Evolutionary conservation across 2,888 invertebrate species (phyloP), one percentile per base, ranked within the genome.

Genomic region (Pheosia tremula): DNA sequence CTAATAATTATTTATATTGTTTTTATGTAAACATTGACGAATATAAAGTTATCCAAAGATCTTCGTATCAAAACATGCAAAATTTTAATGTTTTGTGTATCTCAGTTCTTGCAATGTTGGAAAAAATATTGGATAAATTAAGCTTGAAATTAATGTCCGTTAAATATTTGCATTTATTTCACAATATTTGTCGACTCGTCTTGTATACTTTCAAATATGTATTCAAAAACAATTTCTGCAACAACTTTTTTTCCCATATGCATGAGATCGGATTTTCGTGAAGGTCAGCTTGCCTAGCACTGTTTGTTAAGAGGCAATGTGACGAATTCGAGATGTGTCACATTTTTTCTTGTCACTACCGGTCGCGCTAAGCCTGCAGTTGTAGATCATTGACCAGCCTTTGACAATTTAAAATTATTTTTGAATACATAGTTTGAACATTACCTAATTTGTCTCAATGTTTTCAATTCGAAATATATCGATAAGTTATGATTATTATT

Each of bases 41-140:
- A 66, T 59, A 66, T 67, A 73, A 66, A 71, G 63, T 74, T 74
- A 71, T 80, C 80, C 80, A 78, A 80, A 81, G 80, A 80, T 78
- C 67, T 72, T 67, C 75, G 67, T 72, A 70, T 77, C 71, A 69
- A 78, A 60, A 64, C 67, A 61, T 73, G 8, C 8, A 50, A 50
- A 24, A 50, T 50, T 24, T 24, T 9, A 24, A 50, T 24, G 9
- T 24, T 50, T 13, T 24, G 24, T 50, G 24, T 50, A 24, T 49
- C 13, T 49, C 49, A 49, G 49, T 49, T 49, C 49, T 49, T 50
- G 24, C 6, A n/a, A 47, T 47, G 5, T 41, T 5, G n/a, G n/a
- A n/a, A n/a, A 47, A 11, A 45, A 13, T 50, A 6, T 52, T 52
- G 36, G 10, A 52, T 52, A 49, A 11, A n/a, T 52, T 52, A 36